Evolutionary conservation across 2,113 vertebrate genomes (phyloP).

Genomic region (Muntiacus reevesi): DNA sequence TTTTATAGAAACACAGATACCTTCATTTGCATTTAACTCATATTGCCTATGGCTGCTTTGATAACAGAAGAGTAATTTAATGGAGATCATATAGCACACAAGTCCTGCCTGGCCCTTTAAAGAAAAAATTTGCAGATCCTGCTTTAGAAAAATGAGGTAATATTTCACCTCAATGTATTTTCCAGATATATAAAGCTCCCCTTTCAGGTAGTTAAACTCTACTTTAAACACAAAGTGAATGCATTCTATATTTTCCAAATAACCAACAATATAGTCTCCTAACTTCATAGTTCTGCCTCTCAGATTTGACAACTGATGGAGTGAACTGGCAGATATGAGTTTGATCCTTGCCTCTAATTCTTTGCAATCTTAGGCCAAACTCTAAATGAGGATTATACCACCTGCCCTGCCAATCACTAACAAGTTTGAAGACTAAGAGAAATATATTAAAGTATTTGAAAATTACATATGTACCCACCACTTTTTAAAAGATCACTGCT

Average conservation of each 20-base stretch:
- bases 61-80: background rate
- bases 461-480: background rate
- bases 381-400: constrained; percentile 18
- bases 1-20: background rate
- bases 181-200: background rate
- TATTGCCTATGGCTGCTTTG: background rate
- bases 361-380: background rate
- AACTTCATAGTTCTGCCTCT: background rate
- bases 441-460: background rate
- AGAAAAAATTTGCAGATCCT: background rate
- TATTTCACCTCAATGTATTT: background rate
- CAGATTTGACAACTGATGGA: background rate
- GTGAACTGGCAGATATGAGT: background rate
- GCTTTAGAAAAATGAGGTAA: background rate
- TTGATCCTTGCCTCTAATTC: background rate
- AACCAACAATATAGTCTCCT: background rate
- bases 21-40: background rate
- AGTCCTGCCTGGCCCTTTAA: background rate
- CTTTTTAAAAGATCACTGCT: background rate
- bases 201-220: background rate
- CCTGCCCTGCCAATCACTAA: background rate
- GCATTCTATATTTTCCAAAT: background rate
- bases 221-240: background rate
- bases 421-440: constrained; percentile 13
- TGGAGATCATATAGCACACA: background rate